These are phyloP conservation scores for Drosophila sp. DNA, from an alignment of 1,140 invertebrate genomes.

Conservation along the genomic window DNA sequence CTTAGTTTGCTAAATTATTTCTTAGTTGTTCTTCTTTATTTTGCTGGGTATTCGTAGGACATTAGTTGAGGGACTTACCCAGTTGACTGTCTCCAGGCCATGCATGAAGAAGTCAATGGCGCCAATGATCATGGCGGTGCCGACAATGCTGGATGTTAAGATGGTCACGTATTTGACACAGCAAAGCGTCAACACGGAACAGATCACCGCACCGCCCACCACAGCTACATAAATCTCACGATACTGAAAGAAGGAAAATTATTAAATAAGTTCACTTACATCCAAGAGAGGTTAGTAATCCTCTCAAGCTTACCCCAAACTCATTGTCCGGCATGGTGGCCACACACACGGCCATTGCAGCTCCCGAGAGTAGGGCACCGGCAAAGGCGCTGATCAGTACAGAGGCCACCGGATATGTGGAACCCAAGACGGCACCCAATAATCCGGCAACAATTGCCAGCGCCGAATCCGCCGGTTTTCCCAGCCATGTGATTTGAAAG, in stretches of 20 bases:
- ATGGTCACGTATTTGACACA: slow-evolving; percentile 84
- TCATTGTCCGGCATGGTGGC: slow-evolving; percentile 84
- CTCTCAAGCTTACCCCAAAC: slow-evolving; percentile 74
- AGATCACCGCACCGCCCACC: slow-evolving; percentile 82
- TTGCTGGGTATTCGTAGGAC: no score
- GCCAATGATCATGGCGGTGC: slow-evolving; percentile 82
- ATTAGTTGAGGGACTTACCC: no score
- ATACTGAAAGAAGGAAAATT: slow-evolving; percentile 55
- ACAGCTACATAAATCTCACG: slow-evolving; percentile 81
- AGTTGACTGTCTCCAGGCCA: slow-evolving; percentile 77
- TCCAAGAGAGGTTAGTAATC: background rate
- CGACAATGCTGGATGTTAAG: slow-evolving; percentile 81
- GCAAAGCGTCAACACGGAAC: slow-evolving; percentile 78
- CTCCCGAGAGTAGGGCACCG: slow-evolving; percentile 77
- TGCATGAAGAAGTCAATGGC: slow-evolving; percentile 83
- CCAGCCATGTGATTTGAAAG: slow-evolving; percentile 77
- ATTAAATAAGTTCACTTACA: no score
- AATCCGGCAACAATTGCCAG: slow-evolving; percentile 81
- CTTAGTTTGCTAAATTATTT: no score
- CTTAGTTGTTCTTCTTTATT: no score
- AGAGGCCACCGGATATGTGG: slow-evolving; percentile 81
- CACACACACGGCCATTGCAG: slow-evolving; percentile 80
- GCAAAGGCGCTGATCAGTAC: slow-evolving; percentile 81
- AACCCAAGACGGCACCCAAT: slow-evolving; percentile 78
- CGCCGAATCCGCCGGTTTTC: slow-evolving; percentile 81